A percentile compares a stretch with the other conserved stretches of the same genome.
Conservation (phyloP, 2,888 invertebrate species). For the Zygothrica quintamaculata region DNA sequence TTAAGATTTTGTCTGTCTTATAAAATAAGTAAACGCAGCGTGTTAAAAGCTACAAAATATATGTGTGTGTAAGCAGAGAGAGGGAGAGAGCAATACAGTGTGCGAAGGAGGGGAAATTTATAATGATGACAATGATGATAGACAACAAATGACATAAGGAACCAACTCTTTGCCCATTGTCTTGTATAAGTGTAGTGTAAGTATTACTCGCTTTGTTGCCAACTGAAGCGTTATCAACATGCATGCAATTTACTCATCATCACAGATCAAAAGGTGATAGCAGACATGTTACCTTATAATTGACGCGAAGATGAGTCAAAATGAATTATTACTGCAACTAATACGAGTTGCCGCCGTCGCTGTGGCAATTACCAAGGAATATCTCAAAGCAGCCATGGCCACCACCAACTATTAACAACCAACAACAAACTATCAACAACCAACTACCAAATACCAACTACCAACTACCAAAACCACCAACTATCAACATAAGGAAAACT, state of each 20-base stretch:
- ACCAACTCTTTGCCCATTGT: constrained; percentile 18
- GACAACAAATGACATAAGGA: constrained; percentile 8
- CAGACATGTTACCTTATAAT: constrained; percentile 80
- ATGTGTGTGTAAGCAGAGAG: too few relatives aligned
- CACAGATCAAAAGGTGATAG: constrained; percentile 82
- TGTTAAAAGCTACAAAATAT: constrained; percentile 51
- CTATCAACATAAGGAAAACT: constrained; percentile 12
- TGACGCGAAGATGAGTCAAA: constrained; percentile 78
- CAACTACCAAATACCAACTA: too few relatives aligned
- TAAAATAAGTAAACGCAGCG: constrained; percentile 23
- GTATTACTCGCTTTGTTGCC: constrained; percentile 34
- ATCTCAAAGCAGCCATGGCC: constrained; percentile 16
- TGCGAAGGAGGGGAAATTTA: too few relatives aligned
- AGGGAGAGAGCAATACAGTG: too few relatives aligned
- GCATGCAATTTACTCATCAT: constrained; percentile 84
- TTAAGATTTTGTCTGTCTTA: neutral
- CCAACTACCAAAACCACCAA: constrained; percentile 4
- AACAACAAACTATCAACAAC: too few relatives aligned
- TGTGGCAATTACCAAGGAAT: constrained; percentile 66
- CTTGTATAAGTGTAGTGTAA: constrained; percentile 3
- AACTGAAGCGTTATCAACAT: constrained; percentile 76
- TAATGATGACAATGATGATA: constrained; percentile 14
- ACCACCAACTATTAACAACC: too few relatives aligned
- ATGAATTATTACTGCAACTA: constrained; percentile 80
- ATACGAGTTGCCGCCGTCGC: constrained; percentile 74